These are phyloP conservation scores for Hiodon tergisus DNA, from an alignment of 2,113 vertebrate genomes.

Conservation along the genomic window DNA sequence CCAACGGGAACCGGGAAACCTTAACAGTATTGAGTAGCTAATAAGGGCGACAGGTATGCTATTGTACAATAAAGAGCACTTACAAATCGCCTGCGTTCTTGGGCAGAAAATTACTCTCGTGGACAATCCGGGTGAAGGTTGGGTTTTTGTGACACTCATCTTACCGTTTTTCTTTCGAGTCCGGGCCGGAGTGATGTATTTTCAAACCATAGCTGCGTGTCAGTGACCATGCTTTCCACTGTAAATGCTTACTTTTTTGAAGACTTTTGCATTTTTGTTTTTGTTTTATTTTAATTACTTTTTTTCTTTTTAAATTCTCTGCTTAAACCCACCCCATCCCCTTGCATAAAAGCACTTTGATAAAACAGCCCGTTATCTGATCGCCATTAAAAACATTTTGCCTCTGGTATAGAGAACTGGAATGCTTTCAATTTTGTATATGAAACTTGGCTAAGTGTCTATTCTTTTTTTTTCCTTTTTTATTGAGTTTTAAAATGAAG, in stretches of 20 bases:
- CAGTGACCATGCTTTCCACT: slow-evolving; percentile 1
- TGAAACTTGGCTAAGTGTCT: slow-evolving; percentile 10
- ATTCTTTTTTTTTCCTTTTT: background rate
- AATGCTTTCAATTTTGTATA: slow-evolving; percentile 14
- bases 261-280: background rate
- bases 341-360: slow-evolving; percentile 44
- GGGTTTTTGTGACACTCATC: slow-evolving; percentile 47
- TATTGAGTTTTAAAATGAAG: slow-evolving; percentile 4
- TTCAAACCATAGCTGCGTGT: background rate
- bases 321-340: slow-evolving; percentile 1
- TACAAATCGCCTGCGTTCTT: slow-evolving; percentile 61
- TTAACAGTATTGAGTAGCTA: slow-evolving; percentile 33
- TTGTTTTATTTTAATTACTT: background rate
- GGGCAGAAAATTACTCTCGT: slow-evolving; percentile 50
- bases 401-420: slow-evolving; percentile 6
- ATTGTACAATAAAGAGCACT: slow-evolving; percentile 76
- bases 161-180: slow-evolving; percentile 50
- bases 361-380: slow-evolving; percentile 27
- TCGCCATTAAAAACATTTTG: slow-evolving; percentile 15
- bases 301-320: background rate
- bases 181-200: slow-evolving; percentile 38
- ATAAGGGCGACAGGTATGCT: slow-evolving; percentile 41
- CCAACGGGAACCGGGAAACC: slow-evolving; percentile 50
- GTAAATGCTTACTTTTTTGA: background rate
- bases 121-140: slow-evolving; percentile 81